Evolutionary conservation across 2,797 vertebrate genomes (phyloP), one percentile per base, ranked within the genome.

Genomic region (Scleropages formosus): DNA sequence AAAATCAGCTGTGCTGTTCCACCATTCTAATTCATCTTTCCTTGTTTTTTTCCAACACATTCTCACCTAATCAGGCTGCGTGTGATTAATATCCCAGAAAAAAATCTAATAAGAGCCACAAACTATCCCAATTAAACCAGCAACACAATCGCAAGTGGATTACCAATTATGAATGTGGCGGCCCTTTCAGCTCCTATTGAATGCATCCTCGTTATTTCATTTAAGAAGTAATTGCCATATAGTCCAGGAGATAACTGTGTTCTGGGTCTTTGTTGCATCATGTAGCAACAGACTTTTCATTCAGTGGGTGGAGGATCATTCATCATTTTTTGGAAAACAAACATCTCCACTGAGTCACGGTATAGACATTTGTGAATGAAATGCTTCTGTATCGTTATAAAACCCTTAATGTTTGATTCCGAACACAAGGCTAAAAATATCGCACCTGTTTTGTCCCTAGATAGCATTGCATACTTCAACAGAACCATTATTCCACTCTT

Each of bases 291-390:
- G 27, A 39, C 62, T 31, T 31, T 20, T 75, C 61, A 64, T 53
- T 27, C 63, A 75, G 74, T 51, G 63, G 47, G 51, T 63, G 46
- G 49, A 67, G 49, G 56, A 22, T 58, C 63, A 66, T 66, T 58
- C 47, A 44, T 75, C n/a, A 58, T 68, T 47, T 74, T 65, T 10
- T 22, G 27, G 22, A 67, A 31, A 58, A 53, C 61, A 66, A 65
- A 63, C 15, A 26, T 56, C 39, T 18, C 18, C 59, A 22, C 39
- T 61, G 58, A 61, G 31, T 39, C 11, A 31, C 12, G 1, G 24
- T 3, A 31, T 2, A 10, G 16, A 7, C 59, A n/a, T 61, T 22
- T 61, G 59, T 61, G 59, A 61, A 61, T 61, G 16, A 61, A 10
- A 61, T 10, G 16, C 47, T 58, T 56, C 26, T 31, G 26, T 58